Evolutionary conservation across 2,888 invertebrate species (phyloP), one percentile per base, ranked within the genome.

Genomic region (Acheta domesticus): DNA sequence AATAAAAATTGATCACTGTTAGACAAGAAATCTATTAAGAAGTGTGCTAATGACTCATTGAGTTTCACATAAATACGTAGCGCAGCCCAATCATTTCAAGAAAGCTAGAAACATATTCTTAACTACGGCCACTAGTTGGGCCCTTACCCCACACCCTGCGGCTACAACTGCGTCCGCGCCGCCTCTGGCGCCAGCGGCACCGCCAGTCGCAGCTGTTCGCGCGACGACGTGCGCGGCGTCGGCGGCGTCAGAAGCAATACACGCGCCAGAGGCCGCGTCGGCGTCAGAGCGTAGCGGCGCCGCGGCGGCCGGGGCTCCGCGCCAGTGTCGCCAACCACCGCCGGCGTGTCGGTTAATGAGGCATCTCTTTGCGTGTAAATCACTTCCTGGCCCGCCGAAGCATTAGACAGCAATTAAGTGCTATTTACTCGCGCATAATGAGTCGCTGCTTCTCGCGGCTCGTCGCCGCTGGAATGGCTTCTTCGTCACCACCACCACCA

Each of bases 361-460:
- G 62, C 62, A 62, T 62, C 14, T 62, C 62, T 62, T 62, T n/a
- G 62, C 62, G 62, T 62, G 62, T 62, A 62, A 62, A 62, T 62
- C 62, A 62, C 62, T 62, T 62, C 62, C 62, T 62, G 62, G 62
- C 62, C 62, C 16, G 62, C 62, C 62, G n/a, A 62, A n/a, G 62
- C 62, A 12, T 62, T 62, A 62, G 62, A 62, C 62, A n/a, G 62
- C 62, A 62, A 62, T 62, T 62, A 62, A 62, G 62, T 62, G 62
- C 62, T 62, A 62, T 62, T 62, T 62, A 62, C 62, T 62, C 62
- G 62, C 62, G 14, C n/a, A 62, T 62, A 62, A 62, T 62, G 62
- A 62, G 62, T 14, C 62, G 62, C 16, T 8, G 62, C 62, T 14
- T 8, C 62, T 62, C 62, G 14, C 62, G 62, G 16, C 62, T 11